Evolutionary conservation across 1,140 invertebrate species (phyloP).

Genomic region (Wiebesia pumilae): DNA sequence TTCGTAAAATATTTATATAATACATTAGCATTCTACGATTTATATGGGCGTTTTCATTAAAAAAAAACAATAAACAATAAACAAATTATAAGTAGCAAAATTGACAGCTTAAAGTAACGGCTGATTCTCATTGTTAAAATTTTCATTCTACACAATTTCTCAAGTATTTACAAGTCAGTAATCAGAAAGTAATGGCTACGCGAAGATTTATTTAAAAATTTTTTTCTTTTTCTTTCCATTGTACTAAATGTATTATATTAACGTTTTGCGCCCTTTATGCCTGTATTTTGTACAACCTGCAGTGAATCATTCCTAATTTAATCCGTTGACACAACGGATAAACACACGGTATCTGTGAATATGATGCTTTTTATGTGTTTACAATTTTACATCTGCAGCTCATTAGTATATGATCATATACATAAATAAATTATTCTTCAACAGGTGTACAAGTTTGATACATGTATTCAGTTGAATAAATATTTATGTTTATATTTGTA

Average conservation of each 20-base stretch:
- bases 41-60: too few species aligned
- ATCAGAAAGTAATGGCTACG: too few species aligned
- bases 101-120: too few species aligned
- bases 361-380: not conserved
- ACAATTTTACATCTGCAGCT: not conserved
- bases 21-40: too few species aligned
- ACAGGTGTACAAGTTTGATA: not conserved
- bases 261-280: not conserved
- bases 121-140: too few species aligned
- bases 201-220: too few species aligned
- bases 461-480: not conserved
- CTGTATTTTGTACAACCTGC: not conserved
- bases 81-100: too few species aligned
- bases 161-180: too few species aligned
- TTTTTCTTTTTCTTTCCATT: too few species aligned
- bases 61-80: too few species aligned
- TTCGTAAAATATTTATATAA: too few species aligned
- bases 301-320: not conserved
- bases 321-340: not conserved
- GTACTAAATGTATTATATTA: not conserved
- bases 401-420: not conserved
- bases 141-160: too few species aligned
- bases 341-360: not conserved
- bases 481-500: not conserved
- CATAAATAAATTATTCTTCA: not conserved